phyloP scores from a whole-genome alignment of 1,140 invertebrate genomes.

The Saccostrea cuccullata region DNA sequence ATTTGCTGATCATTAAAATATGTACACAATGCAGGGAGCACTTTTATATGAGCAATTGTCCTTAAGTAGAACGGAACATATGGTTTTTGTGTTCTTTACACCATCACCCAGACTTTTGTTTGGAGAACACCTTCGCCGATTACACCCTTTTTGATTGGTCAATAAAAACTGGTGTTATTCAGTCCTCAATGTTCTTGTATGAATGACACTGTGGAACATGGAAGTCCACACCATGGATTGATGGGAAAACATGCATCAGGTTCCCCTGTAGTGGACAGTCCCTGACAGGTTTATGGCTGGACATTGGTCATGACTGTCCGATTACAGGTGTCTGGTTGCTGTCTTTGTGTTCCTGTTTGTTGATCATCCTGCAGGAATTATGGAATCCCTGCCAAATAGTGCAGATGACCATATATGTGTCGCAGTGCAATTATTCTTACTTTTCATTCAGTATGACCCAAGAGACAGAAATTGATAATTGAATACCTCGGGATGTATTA shows the following conservation, averaged over 20 bases:
- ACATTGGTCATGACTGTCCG: conserved; percentile 26
- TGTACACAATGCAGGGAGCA: conserved; percentile 21
- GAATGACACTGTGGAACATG: conserved; percentile 6
- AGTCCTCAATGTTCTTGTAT: not conserved
- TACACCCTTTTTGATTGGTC: conserved; percentile 28
- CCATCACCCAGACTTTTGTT: conserved; percentile 21
- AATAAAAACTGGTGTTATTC: conserved; percentile 20
- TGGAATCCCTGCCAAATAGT: not conserved
- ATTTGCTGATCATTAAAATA: conserved; percentile 34
- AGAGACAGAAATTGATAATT: not conserved
- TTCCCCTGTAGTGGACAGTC: not conserved
- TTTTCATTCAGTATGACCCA: not conserved
- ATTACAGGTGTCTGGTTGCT: conserved; percentile 9
- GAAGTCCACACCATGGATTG: not conserved
- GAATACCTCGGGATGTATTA: not conserved
- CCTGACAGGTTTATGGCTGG: conserved; percentile 18
- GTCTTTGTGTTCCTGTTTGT: conserved; percentile 8
- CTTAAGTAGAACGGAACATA: not conserved
- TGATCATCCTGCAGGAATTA: not conserved
- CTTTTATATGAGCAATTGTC: conserved; percentile 31
- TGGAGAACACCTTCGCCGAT: conserved; percentile 29
- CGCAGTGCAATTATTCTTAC: not conserved
- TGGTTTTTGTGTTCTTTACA: not conserved
- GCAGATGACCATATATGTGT: not conserved
- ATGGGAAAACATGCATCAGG: conserved; percentile 30